These are phyloP conservation scores for Ginglymostoma cirratum DNA, from an alignment of 2,113 vertebrate species.

Conservation along the genomic window DNA sequence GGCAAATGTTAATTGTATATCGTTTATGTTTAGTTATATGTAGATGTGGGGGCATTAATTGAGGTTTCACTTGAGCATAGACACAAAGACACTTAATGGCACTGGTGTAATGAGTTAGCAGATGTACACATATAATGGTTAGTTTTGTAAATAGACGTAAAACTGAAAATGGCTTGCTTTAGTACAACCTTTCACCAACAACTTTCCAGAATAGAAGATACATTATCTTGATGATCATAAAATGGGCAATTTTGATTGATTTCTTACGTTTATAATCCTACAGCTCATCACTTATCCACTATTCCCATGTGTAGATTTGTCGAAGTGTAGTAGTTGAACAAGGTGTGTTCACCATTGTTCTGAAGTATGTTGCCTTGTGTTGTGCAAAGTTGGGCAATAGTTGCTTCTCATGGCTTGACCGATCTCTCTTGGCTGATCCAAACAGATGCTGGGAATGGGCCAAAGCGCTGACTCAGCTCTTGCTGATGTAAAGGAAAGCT, in stretches of 20 bases:
- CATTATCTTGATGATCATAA: background rate
- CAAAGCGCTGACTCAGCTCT: constrained; percentile 22
- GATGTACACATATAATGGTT: background rate
- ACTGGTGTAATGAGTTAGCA: background rate
- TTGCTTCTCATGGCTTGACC: constrained; percentile 17
- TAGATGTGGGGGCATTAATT: background rate
- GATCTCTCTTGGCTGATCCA: background rate
- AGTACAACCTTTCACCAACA: background rate
- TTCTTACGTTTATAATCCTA: background rate
- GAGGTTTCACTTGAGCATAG: background rate
- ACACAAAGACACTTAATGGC: background rate
- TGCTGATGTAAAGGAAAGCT: constrained; percentile 35
- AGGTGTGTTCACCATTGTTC: background rate
- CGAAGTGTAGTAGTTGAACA: background rate
- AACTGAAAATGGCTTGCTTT: background rate
- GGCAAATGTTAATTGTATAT: background rate
- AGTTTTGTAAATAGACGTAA: background rate
- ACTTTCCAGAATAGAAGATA: background rate
- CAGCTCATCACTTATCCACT: too few species aligned
- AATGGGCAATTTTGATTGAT: background rate
- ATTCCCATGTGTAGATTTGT: background rate
- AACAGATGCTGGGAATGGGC: background rate
- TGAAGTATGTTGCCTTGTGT: background rate
- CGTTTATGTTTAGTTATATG: background rate
- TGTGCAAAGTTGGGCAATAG: background rate